These are phyloP conservation scores for Karalla daura DNA, from an alignment of 2,797 vertebrate species.

Conservation along the genomic window DNA sequence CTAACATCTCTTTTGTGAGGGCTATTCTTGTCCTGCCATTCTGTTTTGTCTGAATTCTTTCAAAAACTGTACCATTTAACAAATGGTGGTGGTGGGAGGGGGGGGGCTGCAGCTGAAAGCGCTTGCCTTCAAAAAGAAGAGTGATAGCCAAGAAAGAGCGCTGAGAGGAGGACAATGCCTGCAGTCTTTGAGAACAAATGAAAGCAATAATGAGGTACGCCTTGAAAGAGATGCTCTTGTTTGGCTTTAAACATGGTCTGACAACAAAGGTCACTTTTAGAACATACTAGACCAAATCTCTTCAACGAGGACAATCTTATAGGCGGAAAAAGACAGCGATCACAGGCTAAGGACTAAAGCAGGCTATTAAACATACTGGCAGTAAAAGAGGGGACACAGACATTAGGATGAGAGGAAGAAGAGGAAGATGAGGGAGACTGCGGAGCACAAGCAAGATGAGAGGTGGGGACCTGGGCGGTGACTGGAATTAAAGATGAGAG, in stretches of 20 bases:
- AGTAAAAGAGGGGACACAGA: slow-evolving; percentile 18
- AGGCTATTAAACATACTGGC: slow-evolving; percentile 27
- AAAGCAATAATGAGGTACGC: slow-evolving; percentile 22
- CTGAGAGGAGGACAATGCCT: slow-evolving; percentile 24
- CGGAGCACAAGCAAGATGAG: slow-evolving; percentile 54
- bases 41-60: slow-evolving; percentile 1
- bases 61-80: slow-evolving; percentile 18
- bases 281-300: slow-evolving; percentile 36
- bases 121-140: slow-evolving; percentile 4
- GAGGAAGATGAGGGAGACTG: not conserved
- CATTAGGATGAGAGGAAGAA: not conserved
- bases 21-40: slow-evolving; percentile 3
- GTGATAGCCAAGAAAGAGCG: not conserved
- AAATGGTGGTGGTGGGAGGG: not conserved
- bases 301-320: slow-evolving; percentile 46
- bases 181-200: not conserved
- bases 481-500: slow-evolving; percentile 74
- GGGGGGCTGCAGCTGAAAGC: slow-evolving; percentile 19
- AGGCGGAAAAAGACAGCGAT: slow-evolving; percentile 22
- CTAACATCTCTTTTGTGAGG: slow-evolving; percentile 20
- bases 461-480: slow-evolving; percentile 13
- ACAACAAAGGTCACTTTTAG: slow-evolving; percentile 50
- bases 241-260: slow-evolving; percentile 23
- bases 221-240: slow-evolving; percentile 19
- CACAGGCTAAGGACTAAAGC: slow-evolving; percentile 30